These are phyloP conservation scores for Pantherophis alleghaniensis DNA, from an alignment of 2,797 vertebrate species.

Conservation along the genomic window DNA sequence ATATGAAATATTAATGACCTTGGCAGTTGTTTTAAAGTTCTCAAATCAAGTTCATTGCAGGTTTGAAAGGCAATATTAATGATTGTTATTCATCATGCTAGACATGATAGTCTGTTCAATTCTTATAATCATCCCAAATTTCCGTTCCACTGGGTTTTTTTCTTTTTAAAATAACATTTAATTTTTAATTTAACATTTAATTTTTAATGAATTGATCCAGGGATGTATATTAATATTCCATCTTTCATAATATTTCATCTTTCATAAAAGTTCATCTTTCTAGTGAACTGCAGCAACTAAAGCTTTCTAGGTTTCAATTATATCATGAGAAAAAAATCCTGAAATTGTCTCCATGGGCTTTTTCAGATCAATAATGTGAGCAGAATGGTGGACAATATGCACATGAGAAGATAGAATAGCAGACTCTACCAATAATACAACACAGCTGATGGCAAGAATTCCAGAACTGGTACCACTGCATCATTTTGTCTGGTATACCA, in stretches of 20 bases:
- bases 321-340: not conserved
- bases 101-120: not conserved
- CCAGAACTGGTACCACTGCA: not conserved
- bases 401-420: not conserved
- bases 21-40: slow-evolving; percentile 35
- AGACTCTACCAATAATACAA: not conserved
- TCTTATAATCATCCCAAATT: not conserved
- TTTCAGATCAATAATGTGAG: not conserved
- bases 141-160: not conserved
- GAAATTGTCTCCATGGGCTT: not conserved
- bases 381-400: not conserved
- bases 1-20: slow-evolving; percentile 57
- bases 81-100: slow-evolving; percentile 12
- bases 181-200: not conserved
- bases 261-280: not conserved
- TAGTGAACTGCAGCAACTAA: not conserved
- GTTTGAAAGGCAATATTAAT: slow-evolving; percentile 11
- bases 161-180: not conserved
- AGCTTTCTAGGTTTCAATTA: not conserved
- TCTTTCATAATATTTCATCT: not conserved
- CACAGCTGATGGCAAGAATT: not conserved
- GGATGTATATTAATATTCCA: not conserved
- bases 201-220: not conserved
- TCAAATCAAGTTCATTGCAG: slow-evolving; percentile 6
- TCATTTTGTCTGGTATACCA: not conserved